Evolutionary conservation across 2,888 invertebrate species (phyloP), one percentile per base, ranked within the genome.

Genomic region (Sinodicranocentrus sp.): DNA sequence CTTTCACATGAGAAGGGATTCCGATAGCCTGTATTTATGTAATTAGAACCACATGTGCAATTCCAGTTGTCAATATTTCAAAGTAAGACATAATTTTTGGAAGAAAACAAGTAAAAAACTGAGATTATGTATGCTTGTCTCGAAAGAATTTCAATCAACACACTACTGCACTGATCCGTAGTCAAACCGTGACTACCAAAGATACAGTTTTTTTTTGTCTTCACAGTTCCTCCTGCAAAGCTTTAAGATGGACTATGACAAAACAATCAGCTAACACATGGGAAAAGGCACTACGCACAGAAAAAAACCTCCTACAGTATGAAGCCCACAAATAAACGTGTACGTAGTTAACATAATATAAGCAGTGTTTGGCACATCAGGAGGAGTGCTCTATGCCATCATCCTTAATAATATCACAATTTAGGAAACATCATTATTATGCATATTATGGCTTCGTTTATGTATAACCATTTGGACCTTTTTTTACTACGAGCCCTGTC

Each of bases 401-500:
- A 82, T 82, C 73, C 71, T 76, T 76, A 82, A 82, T 82, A 82
- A 82, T 82, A 82, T 54, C 76, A 71, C 82, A 54, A 75, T 75
- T 82, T 68, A 82, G 63, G 67, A 82, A 76, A 65, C 75, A 82
- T 82, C 23, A 80, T 71, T 77, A 70, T 65, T 72, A 80, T 68
- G 70, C 70, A 61, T 79, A 70, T 68, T 77, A 68, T 67, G 52
- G 63, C 65, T 65, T 54, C 28, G 23, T 54, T 54, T 54, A 23
- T 19, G 33, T n/a, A 26, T 52, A 13, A 19, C 25, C 19, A 26
- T 70, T 43, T 61, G 23, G 25, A 78, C 15, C 61, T 61, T 48
- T 48, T 48, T n/a, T n/a, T 48, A 48, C 48, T 6, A 48, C n/a
- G 48, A 33, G 10, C 48, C 15, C 48, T 48, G n/a, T 10, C n/a